Evolutionary conservation across 2,797 vertebrate genomes (phyloP).

Genomic region (Channallabes apus): DNA sequence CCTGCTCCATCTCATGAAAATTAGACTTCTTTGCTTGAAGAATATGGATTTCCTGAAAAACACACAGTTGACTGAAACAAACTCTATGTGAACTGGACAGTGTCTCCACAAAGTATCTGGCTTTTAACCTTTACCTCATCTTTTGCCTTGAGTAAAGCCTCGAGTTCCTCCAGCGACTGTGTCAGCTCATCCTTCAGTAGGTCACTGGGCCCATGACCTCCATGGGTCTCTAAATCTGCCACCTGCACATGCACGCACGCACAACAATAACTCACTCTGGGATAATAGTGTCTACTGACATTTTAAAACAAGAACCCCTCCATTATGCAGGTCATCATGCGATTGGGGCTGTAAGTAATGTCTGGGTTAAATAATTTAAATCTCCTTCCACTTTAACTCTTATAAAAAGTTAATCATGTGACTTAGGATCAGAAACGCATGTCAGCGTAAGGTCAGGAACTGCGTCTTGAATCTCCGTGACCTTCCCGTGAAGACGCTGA

Average conservation of each 20-base stretch:
- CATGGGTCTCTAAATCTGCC: slow-evolving; percentile 85
- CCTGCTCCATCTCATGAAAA: slow-evolving; percentile 77
- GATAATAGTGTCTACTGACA: neutral
- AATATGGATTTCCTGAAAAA: slow-evolving; percentile 87
- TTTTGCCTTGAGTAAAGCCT: slow-evolving; percentile 88
- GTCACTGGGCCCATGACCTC: slow-evolving; percentile 74
- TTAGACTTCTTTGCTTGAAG: slow-evolving; percentile 83
- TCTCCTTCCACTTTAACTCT: neutral
- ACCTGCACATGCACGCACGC: slow-evolving; percentile 71
- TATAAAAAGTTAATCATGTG: neutral
- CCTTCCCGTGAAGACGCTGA: neutral
- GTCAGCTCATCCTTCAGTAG: slow-evolving; percentile 82
- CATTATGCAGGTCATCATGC: neutral
- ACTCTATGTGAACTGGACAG: neutral
- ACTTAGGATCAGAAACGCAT: neutral
- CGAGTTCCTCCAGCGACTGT: slow-evolving; percentile 86
- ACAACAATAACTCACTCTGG: neutral
- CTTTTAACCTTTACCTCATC: slow-evolving; percentile 79
- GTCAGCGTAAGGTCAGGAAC: neutral
- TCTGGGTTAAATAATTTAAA: neutral
- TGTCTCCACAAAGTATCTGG: neutral
- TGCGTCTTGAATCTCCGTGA: neutral
- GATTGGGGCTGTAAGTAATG: neutral
- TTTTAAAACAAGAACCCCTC: neutral
- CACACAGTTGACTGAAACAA: neutral